Conservation (phyloP, 2,797 vertebrate genomes). For the Ptychobarbus kaznakovi region DNA sequence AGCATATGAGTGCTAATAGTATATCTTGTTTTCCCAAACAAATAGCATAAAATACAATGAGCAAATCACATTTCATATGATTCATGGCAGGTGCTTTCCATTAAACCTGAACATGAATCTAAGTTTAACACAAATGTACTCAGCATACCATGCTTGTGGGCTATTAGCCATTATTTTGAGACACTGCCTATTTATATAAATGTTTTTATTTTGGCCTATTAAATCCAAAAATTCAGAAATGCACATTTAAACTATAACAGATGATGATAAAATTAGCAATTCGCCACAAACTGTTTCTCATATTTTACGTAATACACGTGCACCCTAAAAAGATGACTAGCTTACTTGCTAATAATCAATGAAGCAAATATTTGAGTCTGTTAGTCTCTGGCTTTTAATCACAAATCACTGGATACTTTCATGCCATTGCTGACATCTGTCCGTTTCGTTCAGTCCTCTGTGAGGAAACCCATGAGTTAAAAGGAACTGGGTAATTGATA, state of each 20-base stretch:
- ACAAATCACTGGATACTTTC: not conserved
- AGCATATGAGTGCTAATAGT: not conserved
- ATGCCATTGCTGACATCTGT: not conserved
- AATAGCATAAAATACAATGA: not conserved
- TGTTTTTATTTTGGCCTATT: not conserved
- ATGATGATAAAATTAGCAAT: conserved; percentile 67
- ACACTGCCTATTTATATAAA: not conserved
- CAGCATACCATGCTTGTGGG: not conserved
- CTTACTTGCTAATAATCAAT: not conserved
- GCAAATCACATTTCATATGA: conserved; percentile 10
- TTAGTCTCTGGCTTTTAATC: not conserved
- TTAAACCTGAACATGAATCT: conserved; percentile 7
- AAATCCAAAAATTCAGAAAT: not conserved
- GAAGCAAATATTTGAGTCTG: not conserved
- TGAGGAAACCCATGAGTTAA: conserved; percentile 53
- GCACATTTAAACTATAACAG: not conserved
- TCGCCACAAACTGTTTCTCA: not conserved
- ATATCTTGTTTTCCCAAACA: not conserved
- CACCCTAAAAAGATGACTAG: not conserved
- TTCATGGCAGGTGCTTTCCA: conserved; percentile 2
- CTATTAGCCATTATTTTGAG: not conserved
- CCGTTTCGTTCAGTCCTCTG: not conserved
- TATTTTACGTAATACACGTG: not conserved
- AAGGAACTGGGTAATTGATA: conserved; percentile 77
- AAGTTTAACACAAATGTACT: conserved; percentile 11